Percentiles rank a stretch among this genome's conserved stretches.
These are phyloP conservation scores for Cossypha niveicapilla DNA, from an alignment of 2,797 vertebrate genomes.

Conservation along the genomic window DNA sequence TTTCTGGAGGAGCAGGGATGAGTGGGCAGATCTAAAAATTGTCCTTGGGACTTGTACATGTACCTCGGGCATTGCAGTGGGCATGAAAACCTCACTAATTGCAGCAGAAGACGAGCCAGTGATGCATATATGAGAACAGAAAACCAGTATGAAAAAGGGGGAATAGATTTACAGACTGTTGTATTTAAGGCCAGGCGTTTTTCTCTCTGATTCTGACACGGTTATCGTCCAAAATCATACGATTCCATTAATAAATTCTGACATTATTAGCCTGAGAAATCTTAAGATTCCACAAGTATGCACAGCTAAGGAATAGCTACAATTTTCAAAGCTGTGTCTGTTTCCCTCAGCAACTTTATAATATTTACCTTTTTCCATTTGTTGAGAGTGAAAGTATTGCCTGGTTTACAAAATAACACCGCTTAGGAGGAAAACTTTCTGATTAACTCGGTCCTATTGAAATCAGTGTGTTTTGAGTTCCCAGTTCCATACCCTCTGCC, in stretches of 20 bases:
- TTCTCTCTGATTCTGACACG: not conserved
- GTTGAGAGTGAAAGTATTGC: not conserved
- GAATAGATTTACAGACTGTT: not conserved
- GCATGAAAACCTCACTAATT: not conserved
- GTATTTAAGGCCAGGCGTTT: not conserved
- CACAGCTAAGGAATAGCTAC: not conserved
- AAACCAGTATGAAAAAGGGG: not conserved
- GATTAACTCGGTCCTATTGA: not conserved
- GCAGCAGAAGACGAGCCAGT: not conserved
- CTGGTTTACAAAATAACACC: not conserved
- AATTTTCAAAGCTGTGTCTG: not conserved
- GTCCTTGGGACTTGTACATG: fast-evolving
- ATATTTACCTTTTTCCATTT: not conserved
- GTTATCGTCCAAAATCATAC: not conserved
- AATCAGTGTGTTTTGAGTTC: fast-evolving
- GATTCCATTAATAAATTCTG: not conserved
- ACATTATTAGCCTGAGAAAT: not conserved
- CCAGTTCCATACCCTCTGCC: fast-evolving
- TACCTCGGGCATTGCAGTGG: not conserved
- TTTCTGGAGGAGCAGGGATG: not conserved
- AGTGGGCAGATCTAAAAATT: not conserved
- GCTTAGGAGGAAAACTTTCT: not conserved
- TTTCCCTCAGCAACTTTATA: not conserved
- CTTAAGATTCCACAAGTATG: fast-evolving
- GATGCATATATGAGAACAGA: not conserved